phyloP scores from a whole-genome alignment of 2,113 vertebrate species.

The Indicator indicator region DNA sequence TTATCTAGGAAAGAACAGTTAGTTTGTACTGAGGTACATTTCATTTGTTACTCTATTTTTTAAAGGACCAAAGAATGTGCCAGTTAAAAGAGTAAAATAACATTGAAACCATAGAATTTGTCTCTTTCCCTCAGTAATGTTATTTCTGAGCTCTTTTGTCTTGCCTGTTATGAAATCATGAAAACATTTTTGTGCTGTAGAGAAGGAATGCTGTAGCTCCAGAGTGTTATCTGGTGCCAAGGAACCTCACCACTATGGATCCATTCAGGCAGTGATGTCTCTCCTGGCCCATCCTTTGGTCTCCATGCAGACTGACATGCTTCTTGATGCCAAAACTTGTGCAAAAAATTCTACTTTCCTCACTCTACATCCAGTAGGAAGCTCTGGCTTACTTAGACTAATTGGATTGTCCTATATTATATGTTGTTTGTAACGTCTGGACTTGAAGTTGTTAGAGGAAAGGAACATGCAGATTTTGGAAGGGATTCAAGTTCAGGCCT shows the following conservation, averaged over 20 bases:
- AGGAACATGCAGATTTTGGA: background rate
- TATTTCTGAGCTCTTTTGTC: constrained; percentile 79
- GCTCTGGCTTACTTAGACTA: constrained; percentile 22
- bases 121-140: constrained; percentile 69
- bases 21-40: background rate
- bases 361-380: background rate
- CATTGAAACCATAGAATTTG: constrained; percentile 79
- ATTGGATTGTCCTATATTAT: background rate
- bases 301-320: background rate
- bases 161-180: constrained; percentile 54
- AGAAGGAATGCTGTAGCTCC: constrained; percentile 79
- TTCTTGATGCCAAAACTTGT: background rate
- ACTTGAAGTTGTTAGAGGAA: constrained; percentile 43
- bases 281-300: background rate
- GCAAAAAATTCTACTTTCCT: background rate
- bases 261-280: background rate
- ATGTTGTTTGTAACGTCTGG: background rate
- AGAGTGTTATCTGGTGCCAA: constrained; percentile 40
- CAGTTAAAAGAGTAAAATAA: constrained; percentile 79
- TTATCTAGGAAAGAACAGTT: background rate
- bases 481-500: background rate
- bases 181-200: constrained; percentile 73
- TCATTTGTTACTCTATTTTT: constrained; percentile 29
- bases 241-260: constrained; percentile 28
- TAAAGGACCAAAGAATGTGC: background rate